Conservation (phyloP, 2,113 vertebrate genomes). For the Accipiter virgatus region DNA sequence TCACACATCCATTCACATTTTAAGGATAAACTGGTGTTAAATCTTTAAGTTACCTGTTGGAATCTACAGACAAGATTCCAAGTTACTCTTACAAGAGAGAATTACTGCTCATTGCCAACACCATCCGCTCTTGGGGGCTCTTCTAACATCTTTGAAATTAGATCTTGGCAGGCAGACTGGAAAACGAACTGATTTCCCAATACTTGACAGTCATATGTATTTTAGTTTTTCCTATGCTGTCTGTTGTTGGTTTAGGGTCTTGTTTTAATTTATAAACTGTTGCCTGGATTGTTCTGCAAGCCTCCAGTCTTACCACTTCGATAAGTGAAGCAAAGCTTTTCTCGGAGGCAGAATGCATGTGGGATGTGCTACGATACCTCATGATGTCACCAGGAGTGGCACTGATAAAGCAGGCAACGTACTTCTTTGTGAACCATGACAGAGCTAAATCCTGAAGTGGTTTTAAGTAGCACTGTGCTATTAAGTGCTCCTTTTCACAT, state of each 20-base stretch:
- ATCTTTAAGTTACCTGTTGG: not conserved
- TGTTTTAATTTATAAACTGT: not conserved
- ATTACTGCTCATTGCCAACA: not conserved
- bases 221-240: not conserved
- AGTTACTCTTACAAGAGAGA: not conserved
- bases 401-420: not conserved
- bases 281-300: not conserved
- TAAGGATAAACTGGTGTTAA: not conserved
- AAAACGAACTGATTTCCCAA: not conserved
- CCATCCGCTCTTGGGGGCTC: fast-evolving
- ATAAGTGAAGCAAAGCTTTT: not conserved
- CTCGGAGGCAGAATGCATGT: fast-evolving
- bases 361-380: fast-evolving
- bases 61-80: not conserved
- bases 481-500: not conserved
- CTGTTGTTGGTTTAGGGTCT: not conserved
- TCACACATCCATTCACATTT: not conserved
- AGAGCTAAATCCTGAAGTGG: not conserved
- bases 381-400: not conserved
- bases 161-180: not conserved
- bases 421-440: not conserved
- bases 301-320: not conserved
- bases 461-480: not conserved
- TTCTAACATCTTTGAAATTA: not conserved
- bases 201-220: too few relatives aligned